Conservation (phyloP, 2,113 vertebrate genomes). For the Lasiurus cinereus region DNA sequence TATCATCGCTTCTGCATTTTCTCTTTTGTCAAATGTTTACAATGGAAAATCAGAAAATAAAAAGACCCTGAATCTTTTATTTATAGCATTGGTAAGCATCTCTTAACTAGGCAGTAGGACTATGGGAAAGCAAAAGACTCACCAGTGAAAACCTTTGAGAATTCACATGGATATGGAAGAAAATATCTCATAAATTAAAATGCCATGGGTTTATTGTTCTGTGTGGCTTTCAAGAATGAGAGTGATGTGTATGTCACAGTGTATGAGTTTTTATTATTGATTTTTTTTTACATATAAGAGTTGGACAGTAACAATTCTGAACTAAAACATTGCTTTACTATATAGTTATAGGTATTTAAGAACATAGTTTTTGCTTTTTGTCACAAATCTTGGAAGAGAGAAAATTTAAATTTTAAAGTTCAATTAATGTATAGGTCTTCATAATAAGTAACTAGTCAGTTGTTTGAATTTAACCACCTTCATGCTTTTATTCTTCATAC, state of each 20-base stretch:
- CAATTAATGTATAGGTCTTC: not conserved
- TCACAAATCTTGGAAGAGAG: not conserved
- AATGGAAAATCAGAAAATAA: not conserved
- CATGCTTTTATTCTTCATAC: not conserved
- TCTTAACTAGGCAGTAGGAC: not conserved
- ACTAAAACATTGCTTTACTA: not conserved
- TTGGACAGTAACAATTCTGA: not conserved
- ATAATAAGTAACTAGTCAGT: slow-evolving; percentile 15
- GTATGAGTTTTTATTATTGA: not conserved
- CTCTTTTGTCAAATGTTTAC: not conserved
- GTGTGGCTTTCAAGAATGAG: not conserved
- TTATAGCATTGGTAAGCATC: not conserved
- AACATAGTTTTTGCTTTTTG: not conserved
- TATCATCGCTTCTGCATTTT: not conserved
- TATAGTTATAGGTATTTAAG: not conserved
- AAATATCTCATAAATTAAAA: not conserved
- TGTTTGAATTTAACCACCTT: not conserved
- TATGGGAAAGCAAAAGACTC: not conserved
- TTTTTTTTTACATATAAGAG: not conserved
- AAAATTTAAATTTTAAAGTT: slow-evolving; percentile 46
- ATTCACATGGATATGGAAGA: not conserved
- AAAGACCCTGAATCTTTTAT: not conserved
- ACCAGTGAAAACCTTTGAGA: not conserved
- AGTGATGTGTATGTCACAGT: fast-evolving
- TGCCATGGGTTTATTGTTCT: not conserved